phyloP scores from a whole-genome alignment of 1,140 invertebrate species.

The Achatina immaculata region DNA sequence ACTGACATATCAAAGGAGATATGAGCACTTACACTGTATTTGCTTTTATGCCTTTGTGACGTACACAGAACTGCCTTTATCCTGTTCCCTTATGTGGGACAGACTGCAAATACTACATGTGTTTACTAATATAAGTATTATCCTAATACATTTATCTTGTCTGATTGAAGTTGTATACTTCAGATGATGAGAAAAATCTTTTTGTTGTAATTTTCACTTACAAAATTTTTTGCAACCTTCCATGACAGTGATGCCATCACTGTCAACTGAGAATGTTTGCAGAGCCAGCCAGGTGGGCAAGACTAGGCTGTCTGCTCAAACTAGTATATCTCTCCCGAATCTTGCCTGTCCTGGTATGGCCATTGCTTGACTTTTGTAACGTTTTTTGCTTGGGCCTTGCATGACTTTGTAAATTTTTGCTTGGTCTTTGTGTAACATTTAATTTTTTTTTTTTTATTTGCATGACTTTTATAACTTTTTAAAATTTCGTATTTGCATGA shows the following conservation, averaged over 20 bases:
- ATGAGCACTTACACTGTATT: no score
- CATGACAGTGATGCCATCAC: slow-evolving; percentile 25
- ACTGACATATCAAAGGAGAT: no score
- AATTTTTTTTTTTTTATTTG: no score
- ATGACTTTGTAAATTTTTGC: background rate
- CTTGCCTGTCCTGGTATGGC: slow-evolving; percentile 33
- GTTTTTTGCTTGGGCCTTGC: background rate
- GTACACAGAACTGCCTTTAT: no score
- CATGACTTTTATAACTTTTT: no score
- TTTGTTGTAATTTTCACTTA: background rate
- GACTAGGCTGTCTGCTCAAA: background rate
- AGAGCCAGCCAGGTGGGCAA: background rate
- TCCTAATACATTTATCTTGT: background rate
- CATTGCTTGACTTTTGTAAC: background rate
- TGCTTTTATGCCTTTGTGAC: no score
- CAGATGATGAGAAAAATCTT: no score
- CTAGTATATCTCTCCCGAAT: slow-evolving; percentile 40
- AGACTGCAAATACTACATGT: background rate
- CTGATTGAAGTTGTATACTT: no score
- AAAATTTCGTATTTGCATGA: no score
- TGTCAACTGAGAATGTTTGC: slow-evolving; percentile 35
- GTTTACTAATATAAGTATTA: background rate
- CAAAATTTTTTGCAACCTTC: background rate
- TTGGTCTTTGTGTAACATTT: no score
- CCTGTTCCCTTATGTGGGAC: no score